Base-by-base conservation (phyloP, 2,888 invertebrate genomes). In the Drosophila siamana region DNA sequence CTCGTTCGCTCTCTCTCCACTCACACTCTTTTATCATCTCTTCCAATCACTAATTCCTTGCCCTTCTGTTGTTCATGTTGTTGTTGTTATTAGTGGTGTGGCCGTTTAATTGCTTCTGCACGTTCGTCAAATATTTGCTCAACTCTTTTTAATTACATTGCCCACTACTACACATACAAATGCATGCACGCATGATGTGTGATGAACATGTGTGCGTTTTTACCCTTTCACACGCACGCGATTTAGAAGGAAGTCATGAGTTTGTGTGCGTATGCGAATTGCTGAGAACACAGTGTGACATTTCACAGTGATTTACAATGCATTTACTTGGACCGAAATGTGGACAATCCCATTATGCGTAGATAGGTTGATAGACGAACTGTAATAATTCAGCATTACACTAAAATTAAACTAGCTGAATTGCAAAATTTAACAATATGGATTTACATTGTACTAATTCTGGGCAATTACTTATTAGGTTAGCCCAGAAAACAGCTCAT, bases 41-140 rank as follows among this genome's bases (percentile, higher is more conserved):
- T 33, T 33, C n/a, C 51, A 26, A 38, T 54, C 54, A 13, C 11
- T 15, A 44, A 22, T 11, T 48, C 19, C 8, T 55, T 33, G 52
- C 51, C 38, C n/a, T 16, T 28, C 7, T 47, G 26, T 50, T 63
- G 16, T 50, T 54, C 28, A n/a, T n/a, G n/a, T 33, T 60, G 46
- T 78, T 59, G 63, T 65, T 69, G 36, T 55, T 73, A 46, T 69
- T 72, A 57, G 55, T 75, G 72, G 60, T 75, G 63, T 76, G 72
- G 76, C 57, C 46, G 51, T 74, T 78, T 74, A 84, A 86, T 86
- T 84, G 86, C 75, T 78, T 70, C 77, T 75, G 85, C 86, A 86
- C 87, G 86, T 87, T 86, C 83, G 76, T 85, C 79, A 85, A 87
- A 86, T 87, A 87, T 87, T 86, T 85, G 85, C 75, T 77, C 78